Percentiles rank a stretch among this genome's conserved stretches.
phyloP scores from a whole-genome alignment of 2,113 vertebrate species.

The Irena cyanogastra region DNA sequence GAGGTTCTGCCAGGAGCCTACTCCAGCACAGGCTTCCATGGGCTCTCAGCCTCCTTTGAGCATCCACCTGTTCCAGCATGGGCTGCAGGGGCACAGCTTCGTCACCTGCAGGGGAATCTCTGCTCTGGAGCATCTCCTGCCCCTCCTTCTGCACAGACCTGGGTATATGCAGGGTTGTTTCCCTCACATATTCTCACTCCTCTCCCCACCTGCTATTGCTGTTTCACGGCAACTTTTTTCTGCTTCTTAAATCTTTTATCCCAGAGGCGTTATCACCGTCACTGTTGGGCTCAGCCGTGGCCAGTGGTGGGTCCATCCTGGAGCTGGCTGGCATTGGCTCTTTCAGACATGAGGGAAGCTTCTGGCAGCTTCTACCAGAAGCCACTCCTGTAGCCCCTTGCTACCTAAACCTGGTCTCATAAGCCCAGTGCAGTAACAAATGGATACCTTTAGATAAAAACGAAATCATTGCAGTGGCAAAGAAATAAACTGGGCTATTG shows the following conservation, averaged over 20 bases:
- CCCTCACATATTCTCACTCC: neutral
- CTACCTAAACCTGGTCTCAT: neutral
- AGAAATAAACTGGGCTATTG: neutral
- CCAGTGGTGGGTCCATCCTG: neutral
- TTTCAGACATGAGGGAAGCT: neutral
- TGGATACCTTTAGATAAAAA: neutral
- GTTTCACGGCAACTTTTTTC: neutral
- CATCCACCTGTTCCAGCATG: neutral
- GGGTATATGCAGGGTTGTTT: neutral
- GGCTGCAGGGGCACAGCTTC: neutral
- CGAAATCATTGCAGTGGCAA: neutral
- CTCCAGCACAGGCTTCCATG: neutral
- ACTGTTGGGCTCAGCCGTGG: accelerated
- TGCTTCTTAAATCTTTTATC: neutral
- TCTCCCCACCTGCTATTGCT: neutral
- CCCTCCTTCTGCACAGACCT: neutral
- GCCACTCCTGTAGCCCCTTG: neutral
- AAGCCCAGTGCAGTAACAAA: neutral
- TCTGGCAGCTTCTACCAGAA: neutral
- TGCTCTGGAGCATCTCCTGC: neutral
- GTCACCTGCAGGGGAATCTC: neutral
- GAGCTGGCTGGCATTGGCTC: neutral
- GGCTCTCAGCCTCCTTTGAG: neutral
- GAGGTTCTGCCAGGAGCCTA: neutral
- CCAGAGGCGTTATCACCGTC: accelerated